phyloP scores from a whole-genome alignment of 2,797 vertebrate species.

The Argyrosomus regius region DNA sequence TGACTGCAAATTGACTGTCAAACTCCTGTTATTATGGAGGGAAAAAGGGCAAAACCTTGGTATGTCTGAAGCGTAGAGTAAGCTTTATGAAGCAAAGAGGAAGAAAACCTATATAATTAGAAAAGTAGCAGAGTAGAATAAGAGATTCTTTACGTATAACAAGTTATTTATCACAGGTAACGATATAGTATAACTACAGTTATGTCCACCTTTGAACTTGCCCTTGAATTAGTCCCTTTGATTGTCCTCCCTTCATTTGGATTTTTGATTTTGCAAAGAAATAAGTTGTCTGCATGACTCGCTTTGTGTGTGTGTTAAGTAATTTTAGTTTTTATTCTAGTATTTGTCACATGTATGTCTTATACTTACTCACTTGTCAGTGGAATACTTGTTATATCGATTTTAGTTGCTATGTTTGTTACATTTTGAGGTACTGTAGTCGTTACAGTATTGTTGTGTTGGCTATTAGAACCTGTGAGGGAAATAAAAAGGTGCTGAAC shows the following conservation, averaged over 20 bases:
- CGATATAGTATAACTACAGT: slow-evolving; percentile 22
- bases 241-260: slow-evolving; percentile 15
- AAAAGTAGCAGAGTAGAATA: slow-evolving; percentile 39
- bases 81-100: slow-evolving; percentile 48
- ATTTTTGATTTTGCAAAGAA: slow-evolving; percentile 11
- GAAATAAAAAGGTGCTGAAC: slow-evolving; percentile 63
- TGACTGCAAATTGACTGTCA: neutral
- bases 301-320: slow-evolving; percentile 49
- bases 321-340: slow-evolving; percentile 37
- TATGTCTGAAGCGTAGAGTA: slow-evolving; percentile 39
- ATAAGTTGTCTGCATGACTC: slow-evolving; percentile 57
- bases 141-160: slow-evolving; percentile 46
- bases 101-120: slow-evolving; percentile 51
- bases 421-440: slow-evolving; percentile 54
- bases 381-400: slow-evolving; percentile 35
- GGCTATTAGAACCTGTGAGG: slow-evolving; percentile 29
- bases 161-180: slow-evolving; percentile 29
- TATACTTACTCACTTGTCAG: slow-evolving; percentile 39
- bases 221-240: neutral
- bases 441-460: slow-evolving; percentile 57
- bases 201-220: slow-evolving; percentile 27
- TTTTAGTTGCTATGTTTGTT: slow-evolving; percentile 42
- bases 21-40: slow-evolving; percentile 33
- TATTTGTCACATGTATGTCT: slow-evolving; percentile 31
- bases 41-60: slow-evolving; percentile 18